Percentiles rank a stretch among this genome's conserved stretches.
Conservation (phyloP, 2,113 vertebrate genomes). For the human (Homo sapiens) region GRCh38 chr11:122336501-122337000, state of each 20-base stretch:
- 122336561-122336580: background rate
- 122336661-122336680: background rate
- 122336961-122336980: background rate
- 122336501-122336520: background rate
- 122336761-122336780: background rate
- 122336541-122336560: background rate
- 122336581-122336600: background rate
- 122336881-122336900: rapidly evolving
- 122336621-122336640: background rate
- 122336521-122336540: background rate
- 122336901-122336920: background rate
- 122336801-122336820: background rate
- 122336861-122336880: background rate
- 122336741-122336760: background rate
- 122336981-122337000: background rate
- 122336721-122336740: background rate
- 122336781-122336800: background rate
- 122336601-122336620: background rate
- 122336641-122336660: background rate
- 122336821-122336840: background rate
- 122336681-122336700: background rate
- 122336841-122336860: background rate
- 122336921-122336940: background rate
- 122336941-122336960: background rate
- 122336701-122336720: conserved; percentile 18